Evolutionary conservation across 2,888 invertebrate species (phyloP), one percentile per base, ranked within the genome.

Genomic region (Griposia aprilina): DNA sequence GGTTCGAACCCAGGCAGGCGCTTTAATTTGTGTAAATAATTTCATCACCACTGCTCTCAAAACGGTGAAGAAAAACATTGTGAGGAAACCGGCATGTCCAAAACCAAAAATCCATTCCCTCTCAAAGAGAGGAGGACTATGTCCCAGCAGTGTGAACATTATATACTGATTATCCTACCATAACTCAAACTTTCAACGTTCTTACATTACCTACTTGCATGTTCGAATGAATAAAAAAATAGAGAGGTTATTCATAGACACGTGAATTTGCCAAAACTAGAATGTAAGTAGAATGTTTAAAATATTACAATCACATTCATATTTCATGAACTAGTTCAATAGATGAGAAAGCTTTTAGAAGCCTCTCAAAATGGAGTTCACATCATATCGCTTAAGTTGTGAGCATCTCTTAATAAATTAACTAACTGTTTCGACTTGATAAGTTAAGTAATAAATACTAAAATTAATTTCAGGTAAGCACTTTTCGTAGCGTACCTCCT

Each of bases 311-410:
- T 65, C 48, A 23, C n/a, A 65, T 84, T 70, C 2, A 86, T 83
- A 74, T 77, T 74, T 71, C 48, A 78, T 74, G 68, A 72, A 80
- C 57, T 68, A 63, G 23, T 70, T 77, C 26, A 73, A 55, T 74
- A 63, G 63, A 45, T 20, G 73, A 78, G 87, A 86, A 76, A 78
- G 81, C 84, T 78, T 86, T 83, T 72, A 74, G 75, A 26, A 67
- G 17, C n/a, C 59, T 66, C 55, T 72, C 45, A 52, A 66, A 55
- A 59, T 57, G 4, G 13, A 72, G 26, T 65, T 63, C 48, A 63
- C 17, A 50, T 50, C 26, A 26, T 55, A 63, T 26, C n/a, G 15
- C 63, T n/a, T 50, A 52, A 57, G 52, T 66, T 71, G 26, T 36
- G 59, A 70, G 59, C 30, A 67, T 60, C 50, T 71, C 13, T 66